phyloP scores from a whole-genome alignment of 2,113 vertebrate species.

The Marmota flaviventris region DNA sequence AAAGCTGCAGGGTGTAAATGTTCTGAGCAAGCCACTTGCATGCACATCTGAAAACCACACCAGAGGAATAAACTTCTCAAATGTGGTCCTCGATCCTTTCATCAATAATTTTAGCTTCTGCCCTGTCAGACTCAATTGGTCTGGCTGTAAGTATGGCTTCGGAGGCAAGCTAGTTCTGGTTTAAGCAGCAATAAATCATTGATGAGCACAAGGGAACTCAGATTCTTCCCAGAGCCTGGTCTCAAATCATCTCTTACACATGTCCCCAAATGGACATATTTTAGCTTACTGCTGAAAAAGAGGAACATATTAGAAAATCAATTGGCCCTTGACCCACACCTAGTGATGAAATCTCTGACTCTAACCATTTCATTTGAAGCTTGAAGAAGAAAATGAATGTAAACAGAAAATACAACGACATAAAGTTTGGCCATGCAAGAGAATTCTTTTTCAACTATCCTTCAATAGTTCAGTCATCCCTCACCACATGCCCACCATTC shows the following conservation, averaged over 20 bases:
- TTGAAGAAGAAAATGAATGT: conserved; percentile 67
- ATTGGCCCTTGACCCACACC: conserved; percentile 48
- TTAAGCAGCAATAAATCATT: conserved; percentile 69
- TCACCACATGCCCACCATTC: neutral
- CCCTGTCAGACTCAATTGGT: conserved; percentile 72
- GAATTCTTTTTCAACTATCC: conserved; percentile 39
- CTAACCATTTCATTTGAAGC: conserved; percentile 62
- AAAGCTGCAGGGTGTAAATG: neutral
- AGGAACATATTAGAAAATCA: conserved; percentile 65
- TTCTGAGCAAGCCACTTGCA: neutral
- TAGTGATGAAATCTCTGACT: conserved; percentile 57
- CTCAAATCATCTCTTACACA: conserved; percentile 66
- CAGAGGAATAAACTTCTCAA: conserved; percentile 65
- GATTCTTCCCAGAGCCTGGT: conserved; percentile 60
- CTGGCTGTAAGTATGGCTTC: conserved; percentile 69
- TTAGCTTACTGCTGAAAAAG: conserved; percentile 58
- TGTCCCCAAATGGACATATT: conserved; percentile 52
- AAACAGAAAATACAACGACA: conserved; percentile 68
- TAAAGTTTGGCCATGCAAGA: conserved; percentile 52
- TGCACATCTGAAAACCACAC: conserved; percentile 46
- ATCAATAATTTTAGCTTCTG: conserved; percentile 75
- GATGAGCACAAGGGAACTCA: conserved; percentile 52
- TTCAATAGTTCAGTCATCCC: neutral
- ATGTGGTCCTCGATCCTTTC: conserved; percentile 25
- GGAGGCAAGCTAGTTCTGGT: conserved; percentile 67